These are phyloP conservation scores for Scrobipalpa atriplicella DNA, from an alignment of 2,888 invertebrate genomes.

Conservation along the genomic window DNA sequence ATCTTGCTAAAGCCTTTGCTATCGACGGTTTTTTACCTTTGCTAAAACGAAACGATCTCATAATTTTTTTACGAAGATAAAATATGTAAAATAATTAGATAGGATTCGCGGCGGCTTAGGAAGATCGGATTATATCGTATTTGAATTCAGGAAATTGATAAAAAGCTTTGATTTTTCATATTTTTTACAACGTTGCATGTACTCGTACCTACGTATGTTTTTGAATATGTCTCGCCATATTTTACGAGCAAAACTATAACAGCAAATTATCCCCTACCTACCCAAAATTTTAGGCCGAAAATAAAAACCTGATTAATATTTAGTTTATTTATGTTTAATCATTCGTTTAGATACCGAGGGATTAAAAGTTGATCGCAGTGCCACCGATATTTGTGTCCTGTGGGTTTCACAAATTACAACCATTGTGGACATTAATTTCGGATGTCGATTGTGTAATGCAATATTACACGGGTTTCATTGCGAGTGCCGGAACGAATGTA, in stretches of 20 bases:
- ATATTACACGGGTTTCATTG: constrained; percentile 7
- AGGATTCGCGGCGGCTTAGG: constrained; percentile 49
- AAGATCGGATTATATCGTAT: constrained; percentile 25
- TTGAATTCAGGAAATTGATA: neutral
- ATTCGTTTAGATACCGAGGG: constrained; percentile 9
- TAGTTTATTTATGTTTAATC: neutral
- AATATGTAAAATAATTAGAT: constrained; percentile 72
- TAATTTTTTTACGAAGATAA: constrained; percentile 55
- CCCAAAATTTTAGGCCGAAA: neutral
- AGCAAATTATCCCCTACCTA: too few relatives aligned
- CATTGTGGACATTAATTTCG: constrained; percentile 12
- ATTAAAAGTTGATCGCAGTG: neutral
- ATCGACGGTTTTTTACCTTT: constrained; percentile 64
- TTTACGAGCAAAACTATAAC: too few relatives aligned
- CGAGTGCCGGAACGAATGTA: neutral
- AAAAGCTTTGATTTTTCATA: neutral
- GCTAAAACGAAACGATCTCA: constrained; percentile 62
- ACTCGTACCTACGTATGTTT: too few relatives aligned
- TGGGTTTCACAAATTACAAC: constrained; percentile 14
- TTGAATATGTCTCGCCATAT: too few relatives aligned
- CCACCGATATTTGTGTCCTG: constrained; percentile 7
- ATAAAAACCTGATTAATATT: neutral
- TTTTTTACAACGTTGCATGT: too few relatives aligned
- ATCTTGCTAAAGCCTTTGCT: constrained; percentile 75
- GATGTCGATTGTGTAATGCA: constrained; percentile 3